A percentile compares a stretch with the other conserved stretches of the same genome.
phyloP scores from a whole-genome alignment of 2,888 invertebrate genomes.

The Biston betularia region DNA sequence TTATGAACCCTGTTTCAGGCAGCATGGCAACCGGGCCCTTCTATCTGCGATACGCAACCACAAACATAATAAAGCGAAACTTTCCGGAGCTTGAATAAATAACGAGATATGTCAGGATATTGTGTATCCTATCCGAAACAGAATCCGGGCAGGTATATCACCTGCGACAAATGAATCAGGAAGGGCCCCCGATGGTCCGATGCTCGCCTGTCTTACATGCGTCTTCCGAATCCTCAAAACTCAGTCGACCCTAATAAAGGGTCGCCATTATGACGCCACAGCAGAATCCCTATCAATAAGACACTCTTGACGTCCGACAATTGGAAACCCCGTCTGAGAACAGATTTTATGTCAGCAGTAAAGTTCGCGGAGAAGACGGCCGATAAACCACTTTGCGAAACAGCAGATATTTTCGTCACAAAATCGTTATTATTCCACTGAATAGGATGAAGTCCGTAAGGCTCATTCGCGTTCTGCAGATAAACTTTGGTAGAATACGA shows the following conservation, averaged over 20 bases:
- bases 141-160: slow-evolving; percentile 54
- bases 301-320: slow-evolving; percentile 39
- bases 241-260: slow-evolving; percentile 58
- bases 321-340: slow-evolving; percentile 33
- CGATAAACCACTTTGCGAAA: slow-evolving; percentile 33
- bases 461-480: slow-evolving; percentile 20
- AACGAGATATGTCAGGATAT: slow-evolving; percentile 47
- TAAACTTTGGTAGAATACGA: slow-evolving; percentile 22
- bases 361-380: slow-evolving; percentile 22
- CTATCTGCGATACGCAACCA: slow-evolving; percentile 29
- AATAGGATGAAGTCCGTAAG: slow-evolving; percentile 9
- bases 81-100: slow-evolving; percentile 46
- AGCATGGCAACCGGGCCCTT: slow-evolving; percentile 24
- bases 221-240: slow-evolving; percentile 56
- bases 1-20: slow-evolving; percentile 7
- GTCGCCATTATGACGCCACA: slow-evolving; percentile 50
- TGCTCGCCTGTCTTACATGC: slow-evolving; percentile 43
- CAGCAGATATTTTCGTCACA: slow-evolving; percentile 22
- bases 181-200: slow-evolving; percentile 38
- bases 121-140: slow-evolving; percentile 49
- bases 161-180: slow-evolving; percentile 60
- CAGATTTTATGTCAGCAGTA: slow-evolving; percentile 39
- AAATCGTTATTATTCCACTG: slow-evolving; percentile 14
- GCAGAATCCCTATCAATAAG: slow-evolving; percentile 51
- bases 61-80: slow-evolving; percentile 31